Conservation (phyloP, 2,797 vertebrate species). For the Lepus townsendii region DNA sequence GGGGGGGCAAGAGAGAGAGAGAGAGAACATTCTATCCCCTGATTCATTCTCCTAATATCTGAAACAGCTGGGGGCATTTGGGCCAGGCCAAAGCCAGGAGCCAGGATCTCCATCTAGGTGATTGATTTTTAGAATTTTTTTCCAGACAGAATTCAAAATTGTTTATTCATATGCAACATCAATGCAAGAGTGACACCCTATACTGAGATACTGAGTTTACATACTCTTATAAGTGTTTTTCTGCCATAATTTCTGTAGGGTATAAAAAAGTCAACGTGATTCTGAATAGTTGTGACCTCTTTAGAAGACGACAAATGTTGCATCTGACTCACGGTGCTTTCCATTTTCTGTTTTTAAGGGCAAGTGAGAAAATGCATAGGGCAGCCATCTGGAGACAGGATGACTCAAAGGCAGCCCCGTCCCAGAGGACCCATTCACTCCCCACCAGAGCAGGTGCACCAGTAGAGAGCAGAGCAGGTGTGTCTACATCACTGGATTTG, state of each 20-base stretch:
- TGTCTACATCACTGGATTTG: background rate
- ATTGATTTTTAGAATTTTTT: constrained; percentile 45
- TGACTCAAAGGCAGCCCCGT: background rate
- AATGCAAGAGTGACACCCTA: background rate
- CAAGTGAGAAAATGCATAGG: constrained; percentile 67
- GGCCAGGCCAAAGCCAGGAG: too few species aligned
- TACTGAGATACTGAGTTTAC: background rate
- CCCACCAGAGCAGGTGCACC: background rate
- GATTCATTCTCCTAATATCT: too few species aligned
- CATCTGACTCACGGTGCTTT: constrained; percentile 60
- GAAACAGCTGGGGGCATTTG: too few species aligned
- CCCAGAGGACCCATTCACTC: background rate
- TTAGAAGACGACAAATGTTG: constrained; percentile 66
- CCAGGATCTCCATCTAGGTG: too few species aligned
- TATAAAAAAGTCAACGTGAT: constrained; percentile 53
- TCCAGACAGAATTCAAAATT: constrained; percentile 49
- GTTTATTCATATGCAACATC: background rate
- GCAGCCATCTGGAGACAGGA: constrained; percentile 24
- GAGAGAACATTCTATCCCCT: too few species aligned
- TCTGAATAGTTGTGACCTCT: constrained; percentile 76
- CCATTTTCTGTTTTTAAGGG: background rate
- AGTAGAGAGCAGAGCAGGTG: background rate
- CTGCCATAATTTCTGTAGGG: constrained; percentile 26
- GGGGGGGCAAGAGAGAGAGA: too few species aligned
- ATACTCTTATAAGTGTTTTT: constrained; percentile 45